A percentile compares a stretch with the other conserved stretches of the same genome.
Conservation (phyloP, 2,113 vertebrate genomes). For the Ochotona curzoniae region DNA sequence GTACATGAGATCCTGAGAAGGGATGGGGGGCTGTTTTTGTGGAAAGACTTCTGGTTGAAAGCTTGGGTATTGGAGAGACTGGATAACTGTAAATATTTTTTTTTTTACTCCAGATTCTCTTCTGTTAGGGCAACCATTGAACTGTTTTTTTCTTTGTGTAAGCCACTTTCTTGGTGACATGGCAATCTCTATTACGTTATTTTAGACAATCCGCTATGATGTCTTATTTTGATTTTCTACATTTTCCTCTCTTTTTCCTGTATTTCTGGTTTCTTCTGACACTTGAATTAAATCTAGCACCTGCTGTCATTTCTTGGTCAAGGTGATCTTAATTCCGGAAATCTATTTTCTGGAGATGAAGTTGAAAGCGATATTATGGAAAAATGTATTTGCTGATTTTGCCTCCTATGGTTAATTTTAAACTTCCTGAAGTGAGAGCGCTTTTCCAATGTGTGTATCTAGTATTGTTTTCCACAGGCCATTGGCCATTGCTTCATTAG, state of each 20-base stretch:
- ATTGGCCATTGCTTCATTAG: too few species aligned
- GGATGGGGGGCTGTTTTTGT: not conserved
- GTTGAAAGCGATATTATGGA: not conserved
- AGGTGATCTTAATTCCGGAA: not conserved
- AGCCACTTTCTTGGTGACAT: not conserved
- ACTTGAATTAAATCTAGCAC: not conserved
- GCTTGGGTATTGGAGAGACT: not conserved
- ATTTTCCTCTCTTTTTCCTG: too few species aligned
- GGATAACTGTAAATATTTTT: not conserved
- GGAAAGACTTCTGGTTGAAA: conserved; percentile 2
- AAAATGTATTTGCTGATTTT: not conserved
- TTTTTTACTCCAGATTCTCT: not conserved
- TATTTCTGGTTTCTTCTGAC: not conserved
- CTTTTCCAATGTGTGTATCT: fast-evolving
- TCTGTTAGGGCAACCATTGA: not conserved
- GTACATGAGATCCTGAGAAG: not conserved
- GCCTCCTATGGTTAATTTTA: fast-evolving
- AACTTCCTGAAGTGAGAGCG: not conserved
- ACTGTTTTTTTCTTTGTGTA: fast-evolving
- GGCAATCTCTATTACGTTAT: not conserved
- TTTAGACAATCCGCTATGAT: not conserved
- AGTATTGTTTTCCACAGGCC: fast-evolving
- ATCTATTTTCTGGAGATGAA: not conserved
- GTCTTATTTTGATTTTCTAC: fast-evolving
- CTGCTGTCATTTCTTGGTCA: not conserved